Evolutionary conservation across 2,797 vertebrate genomes (phyloP).

Genomic region (Poeciliopsis presidionis): DNA sequence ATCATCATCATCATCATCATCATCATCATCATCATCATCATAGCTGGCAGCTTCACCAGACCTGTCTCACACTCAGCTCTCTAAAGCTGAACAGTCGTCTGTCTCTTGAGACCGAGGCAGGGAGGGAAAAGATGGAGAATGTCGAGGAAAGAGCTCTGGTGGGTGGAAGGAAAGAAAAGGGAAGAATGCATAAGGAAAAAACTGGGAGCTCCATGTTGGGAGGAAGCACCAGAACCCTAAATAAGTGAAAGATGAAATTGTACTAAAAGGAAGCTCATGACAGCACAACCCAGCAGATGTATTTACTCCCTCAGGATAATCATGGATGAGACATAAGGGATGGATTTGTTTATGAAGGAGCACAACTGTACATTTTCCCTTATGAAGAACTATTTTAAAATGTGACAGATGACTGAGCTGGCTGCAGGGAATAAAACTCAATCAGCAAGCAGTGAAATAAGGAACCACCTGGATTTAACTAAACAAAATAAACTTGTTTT

Average conservation of each 20-base stretch:
- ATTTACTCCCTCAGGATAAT: neutral
- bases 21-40: too few species aligned
- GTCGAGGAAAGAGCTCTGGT: neutral
- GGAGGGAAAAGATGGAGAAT: neutral
- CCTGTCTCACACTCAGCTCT: constrained; percentile 30
- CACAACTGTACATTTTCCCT: neutral
- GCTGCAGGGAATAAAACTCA: neutral
- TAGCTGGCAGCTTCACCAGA: constrained; percentile 26
- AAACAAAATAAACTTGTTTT: neutral
- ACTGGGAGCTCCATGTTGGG: neutral
- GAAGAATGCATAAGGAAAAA: neutral
- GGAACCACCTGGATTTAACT: neutral
- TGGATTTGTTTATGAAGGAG: neutral
- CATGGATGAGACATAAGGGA: neutral
- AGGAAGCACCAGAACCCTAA: neutral
- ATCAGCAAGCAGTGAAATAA: neutral
- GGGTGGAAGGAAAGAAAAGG: neutral
- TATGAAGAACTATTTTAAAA: neutral
- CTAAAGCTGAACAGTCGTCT: constrained; percentile 4
- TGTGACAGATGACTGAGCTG: neutral
- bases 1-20: too few species aligned
- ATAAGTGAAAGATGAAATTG: neutral
- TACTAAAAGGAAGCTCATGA: neutral
- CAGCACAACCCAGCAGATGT: neutral
- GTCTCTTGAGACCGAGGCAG: constrained; percentile 24